phyloP scores from a whole-genome alignment of 2,113 vertebrate genomes.

The Oostethus manadensis region DNA sequence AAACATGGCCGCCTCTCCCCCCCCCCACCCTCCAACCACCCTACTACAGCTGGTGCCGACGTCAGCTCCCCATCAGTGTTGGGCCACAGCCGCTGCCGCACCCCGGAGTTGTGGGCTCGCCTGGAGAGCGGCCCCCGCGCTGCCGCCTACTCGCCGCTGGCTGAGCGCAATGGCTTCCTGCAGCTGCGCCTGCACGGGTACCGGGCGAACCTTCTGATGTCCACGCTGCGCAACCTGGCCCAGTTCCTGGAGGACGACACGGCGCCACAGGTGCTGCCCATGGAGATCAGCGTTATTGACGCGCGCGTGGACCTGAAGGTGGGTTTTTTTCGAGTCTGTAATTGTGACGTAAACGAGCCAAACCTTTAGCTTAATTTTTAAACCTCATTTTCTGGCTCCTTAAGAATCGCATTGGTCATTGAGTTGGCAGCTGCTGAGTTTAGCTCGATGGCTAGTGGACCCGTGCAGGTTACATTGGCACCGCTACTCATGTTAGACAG shows the following conservation, averaged over 20 bases:
- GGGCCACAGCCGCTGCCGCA: not conserved
- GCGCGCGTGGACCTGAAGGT: slow-evolving; percentile 89
- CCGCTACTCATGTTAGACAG: not conserved
- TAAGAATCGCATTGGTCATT: no score
- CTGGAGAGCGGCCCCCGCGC: slow-evolving; percentile 87
- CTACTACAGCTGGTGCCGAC: slow-evolving; percentile 24
- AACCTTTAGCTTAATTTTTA: no score
- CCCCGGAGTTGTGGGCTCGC: slow-evolving; percentile 82
- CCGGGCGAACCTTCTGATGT: slow-evolving; percentile 85
- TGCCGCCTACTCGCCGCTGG: slow-evolving; percentile 81
- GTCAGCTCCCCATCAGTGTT: not conserved
- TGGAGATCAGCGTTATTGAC: slow-evolving; percentile 91
- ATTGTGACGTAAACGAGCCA: no score
- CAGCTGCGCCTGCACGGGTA: slow-evolving; percentile 87
- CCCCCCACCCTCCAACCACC: no score
- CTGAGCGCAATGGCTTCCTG: slow-evolving; percentile 91
- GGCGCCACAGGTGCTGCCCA: slow-evolving; percentile 86
- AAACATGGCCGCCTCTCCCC: not conserved
- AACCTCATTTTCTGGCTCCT: no score
- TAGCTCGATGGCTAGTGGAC: no score
- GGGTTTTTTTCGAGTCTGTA: no score
- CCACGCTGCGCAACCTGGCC: slow-evolving; percentile 87
- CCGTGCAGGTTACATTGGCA: no score
- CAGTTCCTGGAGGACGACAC: slow-evolving; percentile 91
- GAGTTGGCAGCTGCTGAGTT: no score